Percentiles rank a stretch among this genome's conserved stretches.
These are phyloP conservation scores for Ptilodon capucinus DNA, from an alignment of 2,888 invertebrate species.

Conservation along the genomic window DNA sequence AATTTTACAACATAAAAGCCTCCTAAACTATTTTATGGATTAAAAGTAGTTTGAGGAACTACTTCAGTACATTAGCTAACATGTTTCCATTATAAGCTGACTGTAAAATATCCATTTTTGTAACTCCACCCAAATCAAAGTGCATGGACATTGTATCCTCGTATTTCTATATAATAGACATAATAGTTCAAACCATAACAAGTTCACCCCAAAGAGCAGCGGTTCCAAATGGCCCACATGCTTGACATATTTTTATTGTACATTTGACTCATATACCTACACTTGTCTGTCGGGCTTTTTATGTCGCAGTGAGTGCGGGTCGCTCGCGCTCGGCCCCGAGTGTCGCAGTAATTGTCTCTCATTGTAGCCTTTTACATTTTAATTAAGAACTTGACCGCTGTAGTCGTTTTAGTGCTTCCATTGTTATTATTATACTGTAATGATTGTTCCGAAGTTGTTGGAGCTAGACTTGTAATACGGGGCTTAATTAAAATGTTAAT, in stretches of 20 bases:
- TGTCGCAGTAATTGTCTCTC: not conserved
- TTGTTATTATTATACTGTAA: not conserved
- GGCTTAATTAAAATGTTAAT: not conserved
- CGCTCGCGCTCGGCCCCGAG: not conserved
- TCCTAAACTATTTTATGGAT: slow-evolving; percentile 7
- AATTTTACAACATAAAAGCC: slow-evolving; percentile 23
- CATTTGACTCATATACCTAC: not conserved
- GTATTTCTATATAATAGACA: too few species aligned
- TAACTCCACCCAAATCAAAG: too few species aligned
- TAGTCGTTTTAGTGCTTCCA: not conserved
- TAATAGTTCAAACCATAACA: too few species aligned
- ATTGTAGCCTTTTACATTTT: slow-evolving; percentile 1
- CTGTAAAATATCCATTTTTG: too few species aligned
- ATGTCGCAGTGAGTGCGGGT: not conserved
- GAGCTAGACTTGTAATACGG: not conserved
- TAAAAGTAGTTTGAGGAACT: too few species aligned
- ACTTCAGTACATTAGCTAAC: too few species aligned
- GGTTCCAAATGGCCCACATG: too few species aligned
- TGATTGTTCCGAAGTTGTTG: not conserved
- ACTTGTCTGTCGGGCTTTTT: not conserved
- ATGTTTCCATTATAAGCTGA: too few species aligned
- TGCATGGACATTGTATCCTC: too few species aligned
- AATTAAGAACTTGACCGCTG: not conserved
- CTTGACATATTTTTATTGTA: not conserved
- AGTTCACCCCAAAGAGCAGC: too few species aligned